Evolutionary conservation across 2,888 invertebrate genomes (phyloP).

Genomic region (Meiosimyza platycephala): DNA sequence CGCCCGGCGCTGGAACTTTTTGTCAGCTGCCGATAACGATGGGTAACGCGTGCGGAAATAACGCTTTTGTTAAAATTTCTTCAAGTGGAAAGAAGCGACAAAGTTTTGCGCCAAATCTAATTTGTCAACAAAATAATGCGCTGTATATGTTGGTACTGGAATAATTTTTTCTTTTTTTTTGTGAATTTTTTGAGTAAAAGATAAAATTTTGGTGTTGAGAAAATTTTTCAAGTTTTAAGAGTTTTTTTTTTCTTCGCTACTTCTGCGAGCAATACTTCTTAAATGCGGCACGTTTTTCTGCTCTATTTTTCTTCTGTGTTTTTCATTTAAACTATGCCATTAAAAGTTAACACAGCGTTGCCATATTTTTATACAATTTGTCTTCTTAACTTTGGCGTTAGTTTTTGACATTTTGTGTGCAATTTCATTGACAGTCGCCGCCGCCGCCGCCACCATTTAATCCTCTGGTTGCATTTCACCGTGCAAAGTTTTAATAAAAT

Average conservation of each 20-base stretch:
- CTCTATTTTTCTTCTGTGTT: not conserved
- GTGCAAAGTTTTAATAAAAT: slow-evolving; percentile 25
- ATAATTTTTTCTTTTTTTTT: not conserved
- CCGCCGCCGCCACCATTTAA: not conserved
- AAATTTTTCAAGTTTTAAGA: not conserved
- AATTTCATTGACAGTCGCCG: not conserved
- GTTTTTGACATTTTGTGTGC: slow-evolving; percentile 6
- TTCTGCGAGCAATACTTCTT: not conserved
- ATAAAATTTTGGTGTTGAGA: not conserved
- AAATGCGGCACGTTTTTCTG: not conserved
- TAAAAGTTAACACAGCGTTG: slow-evolving; percentile 9
- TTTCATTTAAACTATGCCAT: not conserved
- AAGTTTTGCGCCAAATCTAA: slow-evolving; percentile 31
- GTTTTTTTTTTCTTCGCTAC: not conserved
- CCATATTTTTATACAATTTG: slow-evolving; percentile 25
- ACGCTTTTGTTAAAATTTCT: not conserved
- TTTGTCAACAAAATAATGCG: slow-evolving; percentile 27
- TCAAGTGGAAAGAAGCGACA: slow-evolving; percentile 9
- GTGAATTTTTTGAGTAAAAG: not conserved
- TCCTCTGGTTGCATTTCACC: not conserved
- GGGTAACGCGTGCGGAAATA: slow-evolving; percentile 20
- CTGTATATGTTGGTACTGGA: not conserved
- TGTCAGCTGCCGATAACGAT: slow-evolving; percentile 8
- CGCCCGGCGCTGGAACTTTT: not conserved
- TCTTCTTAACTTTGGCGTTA: slow-evolving; percentile 17